phyloP scores from a whole-genome alignment of 2,797 vertebrate genomes.

The Gastrophryne carolinensis region DNA sequence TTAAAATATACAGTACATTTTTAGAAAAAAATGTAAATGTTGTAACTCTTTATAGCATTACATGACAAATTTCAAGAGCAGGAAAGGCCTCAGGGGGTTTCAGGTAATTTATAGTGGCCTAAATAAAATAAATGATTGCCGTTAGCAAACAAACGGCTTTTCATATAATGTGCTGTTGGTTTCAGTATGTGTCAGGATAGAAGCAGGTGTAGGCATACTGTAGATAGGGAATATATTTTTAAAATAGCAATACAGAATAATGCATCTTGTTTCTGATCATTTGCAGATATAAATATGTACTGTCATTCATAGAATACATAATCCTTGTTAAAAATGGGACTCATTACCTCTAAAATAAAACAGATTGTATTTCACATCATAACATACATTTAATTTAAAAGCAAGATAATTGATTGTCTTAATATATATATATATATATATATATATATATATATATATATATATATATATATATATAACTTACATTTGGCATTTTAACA shows the following conservation, averaged over 20 bases:
- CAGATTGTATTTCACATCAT: not conserved
- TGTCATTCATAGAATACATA: not conserved
- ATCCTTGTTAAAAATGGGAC: not conserved
- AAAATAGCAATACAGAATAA: not conserved
- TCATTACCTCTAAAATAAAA: not conserved
- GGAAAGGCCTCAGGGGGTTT: constrained; percentile 22
- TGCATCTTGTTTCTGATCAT: not conserved
- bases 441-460: no score
- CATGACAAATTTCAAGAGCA: constrained; percentile 43
- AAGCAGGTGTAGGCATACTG: not conserved
- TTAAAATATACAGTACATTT: constrained; percentile 26
- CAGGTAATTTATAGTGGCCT: constrained; percentile 47
- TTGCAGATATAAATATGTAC: not conserved
- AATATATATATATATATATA: no score
- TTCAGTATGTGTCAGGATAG: not conserved
- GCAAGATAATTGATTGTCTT: no score
- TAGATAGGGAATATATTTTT: not conserved
- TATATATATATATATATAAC: no score
- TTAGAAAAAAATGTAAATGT: constrained; percentile 46
- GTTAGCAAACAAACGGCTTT: constrained; percentile 44
- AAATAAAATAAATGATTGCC: constrained; percentile 47
- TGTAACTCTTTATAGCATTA: constrained; percentile 39
- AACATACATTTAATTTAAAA: no score
- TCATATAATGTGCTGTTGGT: constrained; percentile 3
- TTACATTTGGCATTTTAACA: no score